Evolutionary conservation across 1,140 invertebrate genomes (phyloP).

Genomic region (Caenorhabditis inopinata): DNA sequence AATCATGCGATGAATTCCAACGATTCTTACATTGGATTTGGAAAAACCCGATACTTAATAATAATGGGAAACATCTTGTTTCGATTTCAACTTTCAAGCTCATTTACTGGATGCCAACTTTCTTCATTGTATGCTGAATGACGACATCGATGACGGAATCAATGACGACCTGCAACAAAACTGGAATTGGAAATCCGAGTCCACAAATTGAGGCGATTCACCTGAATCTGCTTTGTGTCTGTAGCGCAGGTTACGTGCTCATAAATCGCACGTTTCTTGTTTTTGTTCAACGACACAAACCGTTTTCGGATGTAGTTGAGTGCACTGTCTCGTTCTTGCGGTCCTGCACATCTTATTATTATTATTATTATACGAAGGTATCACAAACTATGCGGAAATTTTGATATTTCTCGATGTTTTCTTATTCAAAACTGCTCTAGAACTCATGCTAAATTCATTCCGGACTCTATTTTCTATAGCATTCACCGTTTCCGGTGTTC

Average conservation of each 20-base stretch:
- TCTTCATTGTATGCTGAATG: constrained; percentile 67
- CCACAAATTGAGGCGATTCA: not conserved
- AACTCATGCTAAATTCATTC: no score
- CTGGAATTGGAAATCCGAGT: not conserved
- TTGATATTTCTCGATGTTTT: no score
- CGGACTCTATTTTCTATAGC: no score
- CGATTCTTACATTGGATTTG: no score
- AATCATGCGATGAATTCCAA: no score
- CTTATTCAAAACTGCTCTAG: no score
- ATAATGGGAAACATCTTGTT: no score
- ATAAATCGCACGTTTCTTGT: constrained; percentile 64
- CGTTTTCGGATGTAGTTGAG: constrained; percentile 65
- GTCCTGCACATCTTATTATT: constrained; percentile 49
- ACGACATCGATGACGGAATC: constrained; percentile 67
- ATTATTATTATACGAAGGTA: no score
- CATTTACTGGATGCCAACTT: constrained; percentile 66
- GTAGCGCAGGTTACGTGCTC: constrained; percentile 67
- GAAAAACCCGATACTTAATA: no score
- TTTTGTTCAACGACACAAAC: constrained; percentile 61
- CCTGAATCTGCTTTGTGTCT: constrained; percentile 66
- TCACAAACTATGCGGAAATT: no score
- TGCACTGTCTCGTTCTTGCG: constrained; percentile 64
- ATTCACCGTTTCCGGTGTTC: no score
- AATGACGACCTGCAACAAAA: constrained; percentile 62
- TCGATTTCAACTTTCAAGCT: not conserved